Evolutionary conservation across 1,140 invertebrate species (phyloP).

Genomic region (Diuraphis noxia): DNA sequence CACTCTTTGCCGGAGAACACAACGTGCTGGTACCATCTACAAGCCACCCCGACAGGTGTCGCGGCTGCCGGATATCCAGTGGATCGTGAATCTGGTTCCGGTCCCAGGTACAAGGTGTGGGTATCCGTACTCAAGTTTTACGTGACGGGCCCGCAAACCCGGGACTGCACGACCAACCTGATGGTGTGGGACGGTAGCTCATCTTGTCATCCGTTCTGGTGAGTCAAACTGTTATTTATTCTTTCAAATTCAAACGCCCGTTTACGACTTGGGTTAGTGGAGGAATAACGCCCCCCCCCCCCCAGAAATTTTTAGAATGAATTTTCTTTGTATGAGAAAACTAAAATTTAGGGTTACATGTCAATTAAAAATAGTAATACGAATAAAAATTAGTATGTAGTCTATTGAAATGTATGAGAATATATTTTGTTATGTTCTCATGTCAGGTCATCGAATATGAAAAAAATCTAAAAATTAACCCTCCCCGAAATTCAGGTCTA

Average conservation of each 20-base stretch:
- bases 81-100: constrained; percentile 11
- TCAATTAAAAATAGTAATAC: too few species aligned
- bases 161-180: constrained; percentile 74
- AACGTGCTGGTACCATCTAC: constrained; percentile 83
- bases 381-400: too few species aligned
- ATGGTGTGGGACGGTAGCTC: constrained; percentile 74
- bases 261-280: background rate
- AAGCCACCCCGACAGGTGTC: constrained; percentile 61
- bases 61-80: constrained; percentile 62
- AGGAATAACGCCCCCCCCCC: too few species aligned
- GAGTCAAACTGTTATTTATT: background rate
- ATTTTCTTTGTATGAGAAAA: too few species aligned
- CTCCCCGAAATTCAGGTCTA: too few species aligned
- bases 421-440: too few species aligned
- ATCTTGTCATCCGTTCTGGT: constrained; percentile 40
- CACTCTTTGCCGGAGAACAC: constrained; percentile 83
- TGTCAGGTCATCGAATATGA: too few species aligned
- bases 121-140: constrained; percentile 85
- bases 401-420: too few species aligned
- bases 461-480: too few species aligned
- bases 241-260: background rate
- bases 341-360: too few species aligned
- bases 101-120: constrained; percentile 77
- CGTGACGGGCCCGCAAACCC: constrained; percentile 65
- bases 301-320: too few species aligned